Percentiles rank a stretch among this genome's conserved stretches.
phyloP scores from a whole-genome alignment of 2,797 vertebrate species.

The Meriones psammophilus region DNA sequence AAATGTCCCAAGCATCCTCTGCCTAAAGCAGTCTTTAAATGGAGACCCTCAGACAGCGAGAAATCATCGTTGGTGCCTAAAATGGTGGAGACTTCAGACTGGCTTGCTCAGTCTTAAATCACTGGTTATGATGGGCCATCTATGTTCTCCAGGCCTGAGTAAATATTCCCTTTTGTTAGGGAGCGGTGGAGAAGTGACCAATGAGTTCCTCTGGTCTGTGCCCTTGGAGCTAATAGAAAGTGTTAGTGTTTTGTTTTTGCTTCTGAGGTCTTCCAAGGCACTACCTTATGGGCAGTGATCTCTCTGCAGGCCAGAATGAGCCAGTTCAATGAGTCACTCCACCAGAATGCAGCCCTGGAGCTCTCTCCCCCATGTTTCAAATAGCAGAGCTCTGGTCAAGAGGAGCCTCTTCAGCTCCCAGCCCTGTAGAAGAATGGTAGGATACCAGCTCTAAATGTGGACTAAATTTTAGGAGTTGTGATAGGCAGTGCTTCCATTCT shows the following conservation, averaged over 20 bases:
- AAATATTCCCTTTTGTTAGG: not conserved
- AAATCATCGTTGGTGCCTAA: slow-evolving; percentile 33
- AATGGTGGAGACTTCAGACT: not conserved
- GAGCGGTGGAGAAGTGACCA: not conserved
- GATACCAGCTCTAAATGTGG: not conserved
- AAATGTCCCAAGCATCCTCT: not conserved
- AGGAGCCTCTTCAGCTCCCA: not conserved
- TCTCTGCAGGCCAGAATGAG: not conserved
- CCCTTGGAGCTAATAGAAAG: not conserved
- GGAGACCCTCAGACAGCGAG: slow-evolving; percentile 23
- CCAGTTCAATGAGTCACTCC: slow-evolving; percentile 58
- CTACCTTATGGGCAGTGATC: not conserved
- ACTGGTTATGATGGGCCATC: not conserved
- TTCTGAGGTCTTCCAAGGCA: not conserved
- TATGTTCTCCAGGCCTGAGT: not conserved
- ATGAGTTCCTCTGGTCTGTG: not conserved
- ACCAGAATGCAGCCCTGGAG: slow-evolving; percentile 22
- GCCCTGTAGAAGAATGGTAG: not conserved
- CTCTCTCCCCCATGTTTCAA: slow-evolving; percentile 29
- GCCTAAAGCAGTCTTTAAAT: not conserved
- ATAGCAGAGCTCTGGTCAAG: not conserved
- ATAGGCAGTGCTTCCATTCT: not conserved
- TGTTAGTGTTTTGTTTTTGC: slow-evolving; percentile 11
- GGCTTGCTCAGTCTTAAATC: not conserved
- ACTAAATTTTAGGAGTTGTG: slow-evolving; percentile 26